These are phyloP conservation scores for Myrmecophaga tridactyla DNA, from an alignment of 2,113 vertebrate species.

Conservation along the genomic window DNA sequence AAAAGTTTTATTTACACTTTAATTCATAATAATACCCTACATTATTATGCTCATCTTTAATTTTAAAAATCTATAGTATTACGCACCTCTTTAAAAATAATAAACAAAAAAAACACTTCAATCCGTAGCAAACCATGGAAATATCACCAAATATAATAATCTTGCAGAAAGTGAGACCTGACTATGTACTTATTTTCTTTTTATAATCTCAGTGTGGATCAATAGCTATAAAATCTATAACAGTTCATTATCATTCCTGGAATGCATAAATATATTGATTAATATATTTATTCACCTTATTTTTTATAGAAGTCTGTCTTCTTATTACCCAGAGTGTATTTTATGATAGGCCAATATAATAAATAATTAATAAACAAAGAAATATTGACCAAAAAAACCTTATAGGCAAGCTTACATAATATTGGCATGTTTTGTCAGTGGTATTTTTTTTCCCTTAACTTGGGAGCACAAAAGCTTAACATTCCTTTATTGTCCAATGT, in stretches of 20 bases:
- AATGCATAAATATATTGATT: conserved; percentile 15
- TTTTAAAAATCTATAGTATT: too few relatives aligned
- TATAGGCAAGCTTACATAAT: neutral
- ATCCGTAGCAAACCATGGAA: neutral
- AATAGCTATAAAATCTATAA: conserved; percentile 23
- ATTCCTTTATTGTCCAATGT: neutral
- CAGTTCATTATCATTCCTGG: neutral
- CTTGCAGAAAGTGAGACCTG: neutral
- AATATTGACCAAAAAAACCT: neutral
- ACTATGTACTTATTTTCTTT: neutral
- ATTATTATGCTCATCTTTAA: too few relatives aligned
- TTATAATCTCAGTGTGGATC: neutral
- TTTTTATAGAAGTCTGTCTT: conserved; percentile 3
- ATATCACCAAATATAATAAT: neutral
- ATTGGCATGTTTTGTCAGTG: too few relatives aligned
- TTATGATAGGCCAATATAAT: neutral
- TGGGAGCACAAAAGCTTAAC: neutral
- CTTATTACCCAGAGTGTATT: neutral
- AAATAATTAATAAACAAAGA: conserved; percentile 47
- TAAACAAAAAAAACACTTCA: neutral
- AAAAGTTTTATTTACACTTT: neutral
- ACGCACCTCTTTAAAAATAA: neutral
- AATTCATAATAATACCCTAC: neutral
- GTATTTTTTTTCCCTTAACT: neutral
- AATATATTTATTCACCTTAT: conserved; percentile 43